Evolutionary conservation across 1,140 invertebrate genomes (phyloP).

Genomic region (Holotrichia oblita): DNA sequence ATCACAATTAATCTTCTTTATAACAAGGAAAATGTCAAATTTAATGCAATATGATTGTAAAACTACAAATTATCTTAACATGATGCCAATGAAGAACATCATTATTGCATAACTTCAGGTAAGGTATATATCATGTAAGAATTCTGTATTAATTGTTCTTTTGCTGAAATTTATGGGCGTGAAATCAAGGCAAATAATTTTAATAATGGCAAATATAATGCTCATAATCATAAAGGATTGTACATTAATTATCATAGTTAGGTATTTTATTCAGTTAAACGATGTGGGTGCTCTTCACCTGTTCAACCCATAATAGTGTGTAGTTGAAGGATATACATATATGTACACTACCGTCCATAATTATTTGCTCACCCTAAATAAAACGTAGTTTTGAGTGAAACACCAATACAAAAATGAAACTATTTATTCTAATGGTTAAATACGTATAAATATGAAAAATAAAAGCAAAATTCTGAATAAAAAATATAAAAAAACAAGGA

Average conservation of each 20-base stretch:
- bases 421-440: too few species aligned
- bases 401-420: too few species aligned
- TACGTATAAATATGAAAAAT: too few species aligned
- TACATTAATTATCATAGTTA: not conserved
- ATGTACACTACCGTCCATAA: too few species aligned
- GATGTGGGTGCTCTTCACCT: too few species aligned
- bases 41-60: not conserved
- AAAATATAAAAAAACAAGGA: too few species aligned
- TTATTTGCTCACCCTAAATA: too few species aligned
- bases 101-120: not conserved
- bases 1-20: not conserved
- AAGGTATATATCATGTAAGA: not conserved
- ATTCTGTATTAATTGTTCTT: not conserved
- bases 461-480: too few species aligned
- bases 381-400: too few species aligned
- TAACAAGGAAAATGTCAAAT: not conserved
- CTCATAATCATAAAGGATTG: not conserved
- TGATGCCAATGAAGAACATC: not conserved
- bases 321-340: too few species aligned
- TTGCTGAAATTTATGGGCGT: not conserved
- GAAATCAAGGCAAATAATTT: not conserved
- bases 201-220: not conserved
- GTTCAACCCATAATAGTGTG: too few species aligned
- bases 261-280: not conserved
- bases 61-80: not conserved